Percentiles rank a stretch among this genome's conserved stretches.
phyloP scores from a whole-genome alignment of 1,140 invertebrate species.

The Aphidius gifuensis region DNA sequence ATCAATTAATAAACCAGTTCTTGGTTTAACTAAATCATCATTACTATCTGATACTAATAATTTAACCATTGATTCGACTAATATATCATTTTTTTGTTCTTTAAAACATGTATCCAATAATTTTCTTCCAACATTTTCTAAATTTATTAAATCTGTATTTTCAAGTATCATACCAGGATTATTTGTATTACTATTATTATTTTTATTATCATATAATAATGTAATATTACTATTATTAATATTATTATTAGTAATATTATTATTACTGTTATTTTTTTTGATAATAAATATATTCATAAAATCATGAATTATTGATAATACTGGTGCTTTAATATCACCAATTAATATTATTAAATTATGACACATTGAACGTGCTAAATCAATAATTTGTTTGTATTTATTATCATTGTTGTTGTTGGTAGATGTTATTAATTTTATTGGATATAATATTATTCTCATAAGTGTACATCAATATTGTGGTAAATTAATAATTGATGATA shows the following conservation, averaged over 20 bases:
- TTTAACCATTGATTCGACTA: slow-evolving; percentile 50
- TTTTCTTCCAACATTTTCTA: slow-evolving; percentile 44
- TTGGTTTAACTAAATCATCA: slow-evolving; percentile 42
- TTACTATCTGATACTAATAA: slow-evolving; percentile 47
- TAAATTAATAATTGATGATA: slow-evolving; percentile 46
- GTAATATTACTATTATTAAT: no score
- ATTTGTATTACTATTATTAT: slow-evolving; percentile 26
- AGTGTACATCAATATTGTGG: slow-evolving; percentile 52
- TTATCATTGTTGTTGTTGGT: no score
- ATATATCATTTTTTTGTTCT: slow-evolving; percentile 46
- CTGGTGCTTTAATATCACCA: slow-evolving; percentile 47
- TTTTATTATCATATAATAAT: no score
- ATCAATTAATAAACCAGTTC: slow-evolving; percentile 72
- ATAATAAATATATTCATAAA: slow-evolving; percentile 42
- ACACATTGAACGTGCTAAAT: slow-evolving; percentile 48
- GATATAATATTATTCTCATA: slow-evolving; percentile 48
- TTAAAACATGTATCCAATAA: slow-evolving; percentile 45
- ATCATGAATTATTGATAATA: slow-evolving; percentile 46
- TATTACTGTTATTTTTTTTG: slow-evolving; percentile 38
- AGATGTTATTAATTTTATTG: slow-evolving; percentile 41
- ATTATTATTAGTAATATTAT: background rate
- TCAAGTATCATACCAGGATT: slow-evolving; percentile 44
- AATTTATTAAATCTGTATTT: slow-evolving; percentile 38
- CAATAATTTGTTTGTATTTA: slow-evolving; percentile 37
- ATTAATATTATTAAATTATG: slow-evolving; percentile 46